phyloP scores from a whole-genome alignment of 1,140 invertebrate species.

The Pogonomyrmex barbatus region DNA sequence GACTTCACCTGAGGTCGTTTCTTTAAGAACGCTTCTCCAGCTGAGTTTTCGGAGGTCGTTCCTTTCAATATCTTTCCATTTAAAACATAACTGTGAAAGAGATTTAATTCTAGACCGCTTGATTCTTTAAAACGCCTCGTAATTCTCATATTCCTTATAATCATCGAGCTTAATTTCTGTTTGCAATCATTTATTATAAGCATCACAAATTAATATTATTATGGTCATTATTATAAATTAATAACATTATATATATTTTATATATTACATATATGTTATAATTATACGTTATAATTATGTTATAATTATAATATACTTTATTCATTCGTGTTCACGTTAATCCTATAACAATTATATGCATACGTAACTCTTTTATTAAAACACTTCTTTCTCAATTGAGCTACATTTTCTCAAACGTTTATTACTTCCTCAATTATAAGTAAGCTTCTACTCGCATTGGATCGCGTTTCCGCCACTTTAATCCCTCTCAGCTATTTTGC shows the following conservation, averaged over 20 bases:
- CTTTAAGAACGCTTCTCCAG: slow-evolving; percentile 7
- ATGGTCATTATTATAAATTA: slow-evolving; percentile 25
- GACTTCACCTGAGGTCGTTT: background rate
- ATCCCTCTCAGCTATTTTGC: slow-evolving; percentile 63
- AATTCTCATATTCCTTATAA: background rate
- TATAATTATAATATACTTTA: slow-evolving; percentile 9
- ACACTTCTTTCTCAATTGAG: background rate
- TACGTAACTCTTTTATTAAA: slow-evolving; percentile 25
- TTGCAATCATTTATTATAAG: background rate
- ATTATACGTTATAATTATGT: background rate
- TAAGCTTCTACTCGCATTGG: slow-evolving; percentile 9
- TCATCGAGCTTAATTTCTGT: background rate
- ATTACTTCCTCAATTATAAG: slow-evolving; percentile 50
- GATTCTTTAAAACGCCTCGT: too few species aligned
- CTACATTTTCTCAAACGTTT: slow-evolving; percentile 11
- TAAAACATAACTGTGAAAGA: slow-evolving; percentile 11
- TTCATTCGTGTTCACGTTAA: background rate
- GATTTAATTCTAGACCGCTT: slow-evolving; percentile 5
- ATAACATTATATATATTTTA: background rate
- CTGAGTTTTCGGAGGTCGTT: slow-evolving; percentile 12
- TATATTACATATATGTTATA: background rate
- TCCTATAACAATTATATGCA: background rate
- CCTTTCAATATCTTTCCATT: slow-evolving; percentile 36
- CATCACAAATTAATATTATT: slow-evolving; percentile 24
- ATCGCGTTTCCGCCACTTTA: slow-evolving; percentile 67